These are phyloP conservation scores for Mizuhopecten yessoensis DNA, from an alignment of 1,140 invertebrate species.

Conservation along the genomic window DNA sequence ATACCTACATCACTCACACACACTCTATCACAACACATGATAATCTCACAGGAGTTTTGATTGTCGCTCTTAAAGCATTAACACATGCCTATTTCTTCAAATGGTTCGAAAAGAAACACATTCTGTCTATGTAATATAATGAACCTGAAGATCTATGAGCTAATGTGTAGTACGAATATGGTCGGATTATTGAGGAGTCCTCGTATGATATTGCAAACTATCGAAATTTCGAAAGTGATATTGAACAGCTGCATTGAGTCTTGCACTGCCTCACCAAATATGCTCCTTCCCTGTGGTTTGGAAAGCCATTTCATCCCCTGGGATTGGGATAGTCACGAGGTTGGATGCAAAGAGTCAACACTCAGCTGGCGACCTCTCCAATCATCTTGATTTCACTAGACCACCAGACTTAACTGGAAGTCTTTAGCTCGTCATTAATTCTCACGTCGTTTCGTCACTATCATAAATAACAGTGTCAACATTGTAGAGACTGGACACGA, in stretches of 20 bases:
- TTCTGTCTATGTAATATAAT: background rate
- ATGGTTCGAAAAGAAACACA: background rate
- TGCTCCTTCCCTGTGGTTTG: background rate
- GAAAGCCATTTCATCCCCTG: background rate
- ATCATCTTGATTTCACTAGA: background rate
- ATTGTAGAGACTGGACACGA: background rate
- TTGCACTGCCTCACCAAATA: background rate
- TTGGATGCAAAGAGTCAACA: too few relatives aligned
- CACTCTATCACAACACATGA: too few relatives aligned
- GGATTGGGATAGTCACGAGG: background rate
- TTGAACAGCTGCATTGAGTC: background rate
- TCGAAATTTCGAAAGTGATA: background rate
- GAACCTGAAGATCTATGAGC: too few relatives aligned
- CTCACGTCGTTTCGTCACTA: background rate
- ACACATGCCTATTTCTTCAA: background rate
- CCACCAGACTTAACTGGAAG: background rate
- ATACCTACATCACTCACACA: too few relatives aligned
- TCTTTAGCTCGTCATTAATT: too few relatives aligned
- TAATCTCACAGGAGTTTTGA: background rate
- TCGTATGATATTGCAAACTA: background rate
- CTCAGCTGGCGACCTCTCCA: background rate
- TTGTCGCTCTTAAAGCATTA: background rate
- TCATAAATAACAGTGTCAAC: background rate
- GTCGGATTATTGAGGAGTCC: background rate
- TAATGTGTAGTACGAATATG: background rate